Percentiles rank a stretch among this genome's conserved stretches.
Evolutionary conservation across 1,140 invertebrate genomes (phyloP).

Genomic region (Eriocheir sinensis): DNA sequence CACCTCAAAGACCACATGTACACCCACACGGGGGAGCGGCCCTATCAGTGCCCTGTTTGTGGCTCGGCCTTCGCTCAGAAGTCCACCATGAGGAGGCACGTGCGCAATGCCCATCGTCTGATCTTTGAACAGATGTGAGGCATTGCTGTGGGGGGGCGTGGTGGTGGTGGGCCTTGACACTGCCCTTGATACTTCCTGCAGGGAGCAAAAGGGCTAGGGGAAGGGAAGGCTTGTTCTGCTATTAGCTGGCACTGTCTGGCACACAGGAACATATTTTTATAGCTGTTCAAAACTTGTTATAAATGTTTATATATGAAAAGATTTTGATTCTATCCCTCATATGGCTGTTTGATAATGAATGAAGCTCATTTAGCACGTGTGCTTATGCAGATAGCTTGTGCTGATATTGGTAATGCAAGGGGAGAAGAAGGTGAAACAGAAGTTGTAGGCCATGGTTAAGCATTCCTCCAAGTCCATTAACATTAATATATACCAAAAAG

Average conservation of each 20-base stretch:
- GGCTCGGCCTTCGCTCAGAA: slow-evolving; percentile 91
- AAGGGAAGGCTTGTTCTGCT: background rate
- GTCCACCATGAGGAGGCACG: slow-evolving; percentile 87
- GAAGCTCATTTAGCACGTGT: too few relatives aligned
- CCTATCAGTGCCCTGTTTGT: slow-evolving; percentile 89
- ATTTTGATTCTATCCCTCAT: background rate
- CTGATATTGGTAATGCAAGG: too few relatives aligned
- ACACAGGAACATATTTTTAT: background rate
- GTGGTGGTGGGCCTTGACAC: too few relatives aligned
- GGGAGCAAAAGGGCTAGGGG: background rate
- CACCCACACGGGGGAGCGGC: slow-evolving; percentile 94
- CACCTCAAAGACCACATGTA: slow-evolving; percentile 89
- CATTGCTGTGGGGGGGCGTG: slow-evolving; percentile 23
- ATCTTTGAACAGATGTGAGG: slow-evolving; percentile 66
- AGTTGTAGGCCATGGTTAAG: too few relatives aligned
- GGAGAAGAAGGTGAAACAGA: too few relatives aligned
- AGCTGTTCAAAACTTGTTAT: background rate
- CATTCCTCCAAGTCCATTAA: too few relatives aligned
- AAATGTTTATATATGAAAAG: slow-evolving; percentile 14
- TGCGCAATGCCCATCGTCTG: slow-evolving; percentile 80
- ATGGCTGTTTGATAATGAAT: background rate
- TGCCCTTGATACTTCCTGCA: background rate
- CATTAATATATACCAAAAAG: too few relatives aligned
- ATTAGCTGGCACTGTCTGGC: background rate
- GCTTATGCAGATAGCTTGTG: too few relatives aligned